Conservation (phyloP, 2,888 invertebrate species). For the Toxonevra muliebris region DNA sequence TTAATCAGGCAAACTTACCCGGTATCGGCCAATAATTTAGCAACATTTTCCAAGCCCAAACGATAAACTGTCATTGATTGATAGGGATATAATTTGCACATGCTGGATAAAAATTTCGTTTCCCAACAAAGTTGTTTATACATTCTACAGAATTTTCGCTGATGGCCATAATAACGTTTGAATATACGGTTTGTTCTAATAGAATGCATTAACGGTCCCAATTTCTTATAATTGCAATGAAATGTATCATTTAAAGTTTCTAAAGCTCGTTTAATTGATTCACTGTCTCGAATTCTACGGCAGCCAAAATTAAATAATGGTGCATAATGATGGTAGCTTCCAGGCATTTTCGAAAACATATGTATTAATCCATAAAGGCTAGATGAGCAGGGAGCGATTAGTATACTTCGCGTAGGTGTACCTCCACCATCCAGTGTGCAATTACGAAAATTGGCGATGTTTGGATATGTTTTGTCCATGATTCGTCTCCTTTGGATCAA, state of each 20-base stretch:
- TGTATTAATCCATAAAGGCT: too few species aligned
- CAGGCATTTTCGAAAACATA: slow-evolving; percentile 5
- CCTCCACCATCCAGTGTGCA: too few species aligned
- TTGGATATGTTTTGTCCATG: too few species aligned
- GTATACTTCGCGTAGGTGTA: too few species aligned
- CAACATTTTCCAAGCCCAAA: slow-evolving; percentile 8
- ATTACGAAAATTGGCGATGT: too few species aligned
- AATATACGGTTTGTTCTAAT: slow-evolving; percentile 14
- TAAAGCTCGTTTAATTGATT: neutral
- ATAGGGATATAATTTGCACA: slow-evolving; percentile 26
- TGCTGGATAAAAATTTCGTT: slow-evolving; percentile 13
- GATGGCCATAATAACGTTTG: slow-evolving; percentile 23
- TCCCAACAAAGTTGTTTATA: slow-evolving; percentile 23
- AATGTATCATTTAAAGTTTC: slow-evolving; percentile 13
- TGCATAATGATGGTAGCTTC: slow-evolving; percentile 27
- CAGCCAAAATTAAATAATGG: slow-evolving; percentile 18
- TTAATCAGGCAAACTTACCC: slow-evolving; percentile 6
- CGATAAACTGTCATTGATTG: slow-evolving; percentile 21
- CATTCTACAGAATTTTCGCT: slow-evolving; percentile 16
- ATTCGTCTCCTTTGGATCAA: too few species aligned
- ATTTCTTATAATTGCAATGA: slow-evolving; percentile 24
- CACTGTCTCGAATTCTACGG: neutral
- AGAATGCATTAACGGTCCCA: neutral
- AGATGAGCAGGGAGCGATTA: too few species aligned
- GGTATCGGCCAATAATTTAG: slow-evolving; percentile 16